These are phyloP conservation scores for Syrmaticus mikado DNA, from an alignment of 2,113 vertebrate genomes.

Conservation along the genomic window DNA sequence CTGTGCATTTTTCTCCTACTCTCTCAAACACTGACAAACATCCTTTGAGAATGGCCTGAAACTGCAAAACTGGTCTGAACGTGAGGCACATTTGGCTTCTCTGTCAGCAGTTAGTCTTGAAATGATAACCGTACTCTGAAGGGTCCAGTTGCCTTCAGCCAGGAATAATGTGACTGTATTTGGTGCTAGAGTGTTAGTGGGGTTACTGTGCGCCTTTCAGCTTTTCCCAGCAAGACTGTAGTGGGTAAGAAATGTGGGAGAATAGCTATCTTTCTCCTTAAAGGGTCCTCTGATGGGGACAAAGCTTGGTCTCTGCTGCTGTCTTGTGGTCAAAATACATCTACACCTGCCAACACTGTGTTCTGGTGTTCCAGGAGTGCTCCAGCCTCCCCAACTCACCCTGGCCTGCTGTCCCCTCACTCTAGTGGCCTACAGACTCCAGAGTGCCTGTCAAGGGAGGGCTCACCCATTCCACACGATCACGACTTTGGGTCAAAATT, in stretches of 20 bases:
- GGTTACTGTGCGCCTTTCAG: background rate
- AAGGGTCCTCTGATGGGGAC: background rate
- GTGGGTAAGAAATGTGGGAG: background rate
- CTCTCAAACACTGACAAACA: background rate
- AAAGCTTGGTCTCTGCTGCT: background rate
- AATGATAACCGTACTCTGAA: background rate
- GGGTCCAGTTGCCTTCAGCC: background rate
- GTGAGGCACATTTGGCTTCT: background rate
- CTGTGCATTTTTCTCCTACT: background rate
- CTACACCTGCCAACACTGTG: background rate
- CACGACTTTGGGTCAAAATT: slow-evolving; percentile 92
- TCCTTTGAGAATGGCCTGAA: background rate
- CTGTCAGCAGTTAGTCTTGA: background rate
- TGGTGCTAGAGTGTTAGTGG: background rate
- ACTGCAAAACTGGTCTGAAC: background rate
- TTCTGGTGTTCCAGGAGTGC: slow-evolving; percentile 86
- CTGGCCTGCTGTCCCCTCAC: slow-evolving; percentile 92
- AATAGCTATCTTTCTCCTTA: background rate
- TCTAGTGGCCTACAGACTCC: slow-evolving; percentile 97
- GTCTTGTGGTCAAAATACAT: background rate
- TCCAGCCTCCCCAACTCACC: slow-evolving; percentile 95
- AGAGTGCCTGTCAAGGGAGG: slow-evolving; percentile 95
- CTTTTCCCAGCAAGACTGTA: background rate
- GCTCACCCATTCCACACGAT: slow-evolving; percentile 93
- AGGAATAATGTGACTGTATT: background rate